Evolutionary conservation across 2,797 vertebrate species (phyloP).

Genomic region (Carcharodon carcharias): DNA sequence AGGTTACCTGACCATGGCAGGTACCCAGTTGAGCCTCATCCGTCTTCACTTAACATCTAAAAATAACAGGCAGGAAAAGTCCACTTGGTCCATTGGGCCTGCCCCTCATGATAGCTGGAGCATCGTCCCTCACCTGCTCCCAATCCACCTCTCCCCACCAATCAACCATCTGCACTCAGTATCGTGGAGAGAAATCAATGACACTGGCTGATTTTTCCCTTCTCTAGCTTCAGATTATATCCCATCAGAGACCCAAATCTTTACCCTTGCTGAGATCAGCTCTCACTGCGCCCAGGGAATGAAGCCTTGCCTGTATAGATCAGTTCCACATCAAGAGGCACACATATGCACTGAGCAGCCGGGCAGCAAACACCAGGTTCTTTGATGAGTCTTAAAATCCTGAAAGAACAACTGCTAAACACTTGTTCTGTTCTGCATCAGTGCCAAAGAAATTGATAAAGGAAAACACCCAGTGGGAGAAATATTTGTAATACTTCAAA

Average conservation of each 20-base stretch:
- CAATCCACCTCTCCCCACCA: background rate
- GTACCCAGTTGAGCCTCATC: background rate
- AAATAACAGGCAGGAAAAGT: background rate
- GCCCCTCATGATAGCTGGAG: background rate
- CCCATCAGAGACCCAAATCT: background rate
- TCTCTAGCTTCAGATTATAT: background rate
- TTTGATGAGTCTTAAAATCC: slow-evolving; percentile 14
- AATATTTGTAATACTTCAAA: background rate
- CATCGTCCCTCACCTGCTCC: background rate
- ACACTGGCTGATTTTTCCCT: background rate
- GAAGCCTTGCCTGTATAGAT: background rate
- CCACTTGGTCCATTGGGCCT: background rate
- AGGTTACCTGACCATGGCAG: background rate
- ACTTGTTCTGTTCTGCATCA: background rate
- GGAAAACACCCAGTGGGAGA: background rate
- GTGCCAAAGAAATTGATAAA: background rate
- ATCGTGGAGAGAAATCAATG: background rate
- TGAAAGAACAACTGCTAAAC: background rate
- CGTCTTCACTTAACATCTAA: background rate
- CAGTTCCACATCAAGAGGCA: background rate
- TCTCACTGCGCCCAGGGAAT: background rate
- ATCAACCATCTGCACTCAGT: background rate
- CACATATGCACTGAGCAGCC: no score
- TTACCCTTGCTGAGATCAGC: background rate
- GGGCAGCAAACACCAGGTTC: background rate